Evolutionary conservation across 37 sponge, comb jelly and placozoan genomes (phyloP).

Genomic region (Spongilla lacustris): DNA sequence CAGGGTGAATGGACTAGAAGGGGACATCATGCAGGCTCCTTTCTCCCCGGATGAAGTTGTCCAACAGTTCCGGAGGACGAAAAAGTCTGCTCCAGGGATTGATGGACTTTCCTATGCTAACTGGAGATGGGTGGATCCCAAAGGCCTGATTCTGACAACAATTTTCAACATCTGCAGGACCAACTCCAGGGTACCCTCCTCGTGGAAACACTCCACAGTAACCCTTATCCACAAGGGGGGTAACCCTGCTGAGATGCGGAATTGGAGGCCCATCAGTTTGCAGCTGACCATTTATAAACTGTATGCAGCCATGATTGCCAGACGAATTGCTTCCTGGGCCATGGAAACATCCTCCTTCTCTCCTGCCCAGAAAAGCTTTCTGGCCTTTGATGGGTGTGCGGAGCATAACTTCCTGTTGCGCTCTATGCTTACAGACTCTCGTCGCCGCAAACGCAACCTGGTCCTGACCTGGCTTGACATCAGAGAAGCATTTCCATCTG

Average conservation of each 20-base stretch:
- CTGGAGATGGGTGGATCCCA: not conserved
- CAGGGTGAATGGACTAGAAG: not conserved
- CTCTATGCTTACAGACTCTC: constrained; percentile 5
- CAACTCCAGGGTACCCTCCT: not conserved
- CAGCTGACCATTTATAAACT: constrained; percentile 47
- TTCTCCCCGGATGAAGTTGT: not conserved
- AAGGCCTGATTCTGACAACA: not conserved
- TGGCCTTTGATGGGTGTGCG: constrained; percentile 37
- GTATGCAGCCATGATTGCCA: constrained; percentile 41
- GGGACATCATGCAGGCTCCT: not conserved
- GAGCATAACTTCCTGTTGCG: constrained; percentile 42
- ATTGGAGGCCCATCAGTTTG: constrained; percentile 47
- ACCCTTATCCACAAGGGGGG: constrained; percentile 37
- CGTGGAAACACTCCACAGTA: constrained; percentile 27
- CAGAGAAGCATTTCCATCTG: constrained; percentile 37
- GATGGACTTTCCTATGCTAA: not conserved
- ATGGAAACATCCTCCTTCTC: not conserved
- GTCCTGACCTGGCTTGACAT: constrained; percentile 40
- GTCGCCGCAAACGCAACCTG: constrained; percentile 16
- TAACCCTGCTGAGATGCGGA: not conserved
- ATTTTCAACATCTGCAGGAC: constrained; percentile 17
- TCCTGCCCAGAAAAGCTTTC: constrained; percentile 36
- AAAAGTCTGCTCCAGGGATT: not conserved
- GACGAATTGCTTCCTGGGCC: constrained; percentile 32
- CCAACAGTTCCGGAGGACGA: not conserved